Evolutionary conservation across 2,888 invertebrate genomes (phyloP), one percentile per base, ranked within the genome.

Genomic region (Heliconius cydno): DNA sequence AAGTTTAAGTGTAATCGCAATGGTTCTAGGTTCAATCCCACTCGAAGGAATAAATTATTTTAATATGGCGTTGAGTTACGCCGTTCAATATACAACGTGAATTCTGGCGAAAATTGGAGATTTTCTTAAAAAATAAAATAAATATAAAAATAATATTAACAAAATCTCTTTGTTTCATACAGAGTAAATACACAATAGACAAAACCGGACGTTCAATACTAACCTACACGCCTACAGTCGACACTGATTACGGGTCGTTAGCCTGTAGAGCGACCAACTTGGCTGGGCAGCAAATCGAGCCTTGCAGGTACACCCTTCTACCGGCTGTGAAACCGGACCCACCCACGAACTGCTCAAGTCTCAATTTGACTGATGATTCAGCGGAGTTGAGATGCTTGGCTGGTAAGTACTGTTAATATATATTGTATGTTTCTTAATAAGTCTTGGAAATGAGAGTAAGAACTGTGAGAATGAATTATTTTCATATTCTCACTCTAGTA

Each of bases 271-370:
- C 97, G 3, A 96, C 96, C 74, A 97, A 97, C 89, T 91, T 96
- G 0, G 97, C 97, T 1, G 97, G 97, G 0, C 96, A 96, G 82
- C 97, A 97, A 88, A 92, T 95, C 80, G 96, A 96, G 84, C 97
- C 97, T 0, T 98, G 98, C 90, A 95, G 97, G 78, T 97, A 97
- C 90, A 97, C 97, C 83, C 95, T 98, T 77, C 96, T 97, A 81
- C 96, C 97, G 0, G 97, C 97, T 87, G 97, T 97, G 19, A 96
- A 96, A 85, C 98, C 98, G 1, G 97, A 98, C 85, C 96, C 97
- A 1, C 97, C 97, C 1, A 96, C 96, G 87, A 98, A 98, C 90
- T 98, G 98, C 90, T 96, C 97, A 13, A 95, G 97, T 38, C 94
- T 96, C 80, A 98, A 98, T 90, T 96, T 97, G 87, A 98, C 98